phyloP scores from a whole-genome alignment of 2,113 vertebrate genomes.

The Rattus norvegicus region DNA sequence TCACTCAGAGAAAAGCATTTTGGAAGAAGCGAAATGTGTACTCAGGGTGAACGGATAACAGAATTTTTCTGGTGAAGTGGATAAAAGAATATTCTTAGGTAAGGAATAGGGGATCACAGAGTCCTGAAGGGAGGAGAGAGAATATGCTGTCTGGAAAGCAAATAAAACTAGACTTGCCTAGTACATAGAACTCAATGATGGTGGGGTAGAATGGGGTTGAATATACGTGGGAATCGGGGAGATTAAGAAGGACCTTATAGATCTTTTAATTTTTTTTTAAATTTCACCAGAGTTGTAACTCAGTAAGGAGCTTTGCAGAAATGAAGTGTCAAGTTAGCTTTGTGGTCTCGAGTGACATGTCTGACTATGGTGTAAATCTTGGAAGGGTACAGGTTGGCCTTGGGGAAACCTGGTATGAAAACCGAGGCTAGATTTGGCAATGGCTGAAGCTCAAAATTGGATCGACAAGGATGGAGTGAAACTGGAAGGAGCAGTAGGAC shows the following conservation, averaged over 20 bases:
- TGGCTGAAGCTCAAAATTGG: background rate
- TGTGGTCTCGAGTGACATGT: background rate
- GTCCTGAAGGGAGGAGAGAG: background rate
- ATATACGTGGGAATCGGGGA: too few species aligned
- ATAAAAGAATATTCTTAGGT: background rate
- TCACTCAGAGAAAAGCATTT: background rate
- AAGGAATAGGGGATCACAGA: background rate
- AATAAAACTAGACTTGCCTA: background rate
- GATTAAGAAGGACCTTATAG: background rate
- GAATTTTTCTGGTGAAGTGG: background rate
- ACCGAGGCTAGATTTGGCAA: background rate
- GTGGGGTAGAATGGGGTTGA: background rate
- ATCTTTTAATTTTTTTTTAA: background rate
- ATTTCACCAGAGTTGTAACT: background rate
- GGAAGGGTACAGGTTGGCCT: too few species aligned
- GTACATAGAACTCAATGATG: background rate
- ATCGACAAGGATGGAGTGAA: background rate
- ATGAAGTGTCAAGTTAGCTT: background rate
- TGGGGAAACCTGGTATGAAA: background rate
- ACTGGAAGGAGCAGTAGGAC: background rate
- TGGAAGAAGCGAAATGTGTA: background rate
- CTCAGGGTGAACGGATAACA: background rate
- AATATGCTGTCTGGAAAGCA: background rate
- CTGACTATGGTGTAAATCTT: background rate
- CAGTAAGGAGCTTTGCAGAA: background rate